A percentile compares a stretch with the other conserved stretches of the same genome.
Conservation (phyloP, 2,888 invertebrate genomes). For the Melanophora roralis region DNA sequence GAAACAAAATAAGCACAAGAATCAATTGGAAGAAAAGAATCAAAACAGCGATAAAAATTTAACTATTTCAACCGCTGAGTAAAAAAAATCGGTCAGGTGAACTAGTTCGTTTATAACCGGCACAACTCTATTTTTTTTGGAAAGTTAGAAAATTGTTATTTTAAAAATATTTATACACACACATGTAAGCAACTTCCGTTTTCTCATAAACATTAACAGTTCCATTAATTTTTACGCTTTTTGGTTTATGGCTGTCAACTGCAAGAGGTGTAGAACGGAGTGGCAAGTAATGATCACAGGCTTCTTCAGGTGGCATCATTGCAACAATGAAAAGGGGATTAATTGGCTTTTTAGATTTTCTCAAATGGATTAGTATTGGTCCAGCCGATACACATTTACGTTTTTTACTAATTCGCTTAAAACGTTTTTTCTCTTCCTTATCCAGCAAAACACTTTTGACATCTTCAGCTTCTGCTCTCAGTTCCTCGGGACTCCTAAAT, state of each 20-base stretch:
- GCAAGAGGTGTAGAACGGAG: constrained; percentile 40
- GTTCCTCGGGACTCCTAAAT: constrained; percentile 69
- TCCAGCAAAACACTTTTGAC: constrained; percentile 69
- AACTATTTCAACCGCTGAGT: no score
- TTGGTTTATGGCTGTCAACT: constrained; percentile 7
- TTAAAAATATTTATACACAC: constrained; percentile 65
- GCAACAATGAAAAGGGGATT: constrained; percentile 30
- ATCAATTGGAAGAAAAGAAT: no score
- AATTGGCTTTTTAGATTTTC: constrained; percentile 54
- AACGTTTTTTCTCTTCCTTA: constrained; percentile 72
- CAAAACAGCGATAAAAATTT: no score
- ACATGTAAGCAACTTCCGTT: constrained; percentile 67
- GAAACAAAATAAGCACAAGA: no score
- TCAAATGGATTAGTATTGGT: constrained; percentile 71
- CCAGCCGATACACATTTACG: constrained; percentile 76
- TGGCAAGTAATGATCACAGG: constrained; percentile 50
- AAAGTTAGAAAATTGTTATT: no score
- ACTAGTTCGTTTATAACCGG: no score
- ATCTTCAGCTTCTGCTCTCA: constrained; percentile 68
- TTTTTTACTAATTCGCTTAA: constrained; percentile 71
- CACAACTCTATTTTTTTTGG: no score
- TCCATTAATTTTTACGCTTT: constrained; percentile 15
- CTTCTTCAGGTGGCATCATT: constrained; percentile 58
- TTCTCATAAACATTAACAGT: constrained; percentile 52
- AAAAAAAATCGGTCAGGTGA: no score